Evolutionary conservation across 30 jellyfish, hydroid and myxozoan genomes (phyloP), one percentile per base, ranked within the genome.

Genomic region (Nemopilema nomurai): DNA sequence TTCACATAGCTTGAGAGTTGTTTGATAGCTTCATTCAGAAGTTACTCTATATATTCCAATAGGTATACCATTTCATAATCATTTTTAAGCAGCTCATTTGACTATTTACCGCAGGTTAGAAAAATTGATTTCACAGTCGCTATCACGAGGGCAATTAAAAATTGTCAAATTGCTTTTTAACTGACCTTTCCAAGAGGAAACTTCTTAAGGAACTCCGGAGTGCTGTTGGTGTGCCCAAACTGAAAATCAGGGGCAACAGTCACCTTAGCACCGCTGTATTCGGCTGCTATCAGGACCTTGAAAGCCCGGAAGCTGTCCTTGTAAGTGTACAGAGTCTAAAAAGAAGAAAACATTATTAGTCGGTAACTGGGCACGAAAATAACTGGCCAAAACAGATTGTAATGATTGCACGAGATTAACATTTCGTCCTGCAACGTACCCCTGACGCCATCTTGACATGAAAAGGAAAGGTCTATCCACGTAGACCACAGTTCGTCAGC

Each of bases 161-260:
- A 51, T 16, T 16, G 51, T 18, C 49, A n/a, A n/a, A n/a, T 17
- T 28, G 26, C 9, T 41, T 41, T 41, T 41, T 41, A 41, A 41
- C 92, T 50, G 68, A 94, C 99, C 96, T 89, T 89, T 71, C 99
- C 99, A 68, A 94, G 96, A 7, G 99, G 99, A 65, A 94, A 94
- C 75, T 89, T 94, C 87, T 89, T 84, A 82, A 89, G 75, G 80
- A 94, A 94, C 0, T 78, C 97, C 20, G 82, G 76, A 28, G 92
- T 49, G 49, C 69, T 87, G 83, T 94, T 94, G 51, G 99, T 94
- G 24, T 80, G 75, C 8, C 99, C 99, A 81, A 89, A 89, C 51
- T 87, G 91, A 77, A 94, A 94, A 51, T 86, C 86, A 6, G 89
- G 87, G 57, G 41, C 6, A 33, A 89, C 86, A n/a, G 28, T 78